Evolutionary conservation across 1,140 invertebrate genomes (phyloP).

Genomic region (Hirudo medicinalis): DNA sequence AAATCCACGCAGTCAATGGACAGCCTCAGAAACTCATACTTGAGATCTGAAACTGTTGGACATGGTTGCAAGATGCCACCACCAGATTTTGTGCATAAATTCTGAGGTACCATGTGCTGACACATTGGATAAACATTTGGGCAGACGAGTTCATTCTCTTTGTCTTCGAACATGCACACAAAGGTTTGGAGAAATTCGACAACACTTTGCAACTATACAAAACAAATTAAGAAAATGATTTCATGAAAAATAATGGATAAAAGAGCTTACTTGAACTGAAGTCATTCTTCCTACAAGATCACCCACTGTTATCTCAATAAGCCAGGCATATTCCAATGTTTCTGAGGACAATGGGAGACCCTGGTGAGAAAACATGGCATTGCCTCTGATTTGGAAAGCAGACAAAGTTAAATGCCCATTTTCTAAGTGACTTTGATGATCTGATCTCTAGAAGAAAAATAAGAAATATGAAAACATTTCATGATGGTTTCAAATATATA

Average conservation of each 20-base stretch:
- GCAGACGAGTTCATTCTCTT: conserved; percentile 71
- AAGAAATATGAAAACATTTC: not conserved
- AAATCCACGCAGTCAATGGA: conserved; percentile 81
- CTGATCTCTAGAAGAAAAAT: conserved; percentile 41
- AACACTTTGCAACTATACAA: conserved; percentile 58
- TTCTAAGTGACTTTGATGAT: conserved; percentile 60
- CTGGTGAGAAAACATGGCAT: conserved; percentile 90
- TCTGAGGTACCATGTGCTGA: conserved; percentile 67
- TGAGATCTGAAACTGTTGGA: conserved; percentile 75
- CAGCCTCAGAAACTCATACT: conserved; percentile 81
- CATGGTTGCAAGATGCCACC: conserved; percentile 45
- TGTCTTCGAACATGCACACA: conserved; percentile 65
- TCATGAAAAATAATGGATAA: not conserved
- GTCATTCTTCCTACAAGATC: conserved; percentile 47
- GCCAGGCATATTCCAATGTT: conserved; percentile 91
- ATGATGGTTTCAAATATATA: too few species aligned
- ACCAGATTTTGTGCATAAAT: conserved; percentile 59
- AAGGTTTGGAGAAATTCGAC: conserved; percentile 77
- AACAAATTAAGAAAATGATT: not conserved
- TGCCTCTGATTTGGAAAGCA: conserved; percentile 75
- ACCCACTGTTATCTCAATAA: conserved; percentile 49
- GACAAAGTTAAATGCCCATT: conserved; percentile 79
- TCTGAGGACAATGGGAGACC: conserved; percentile 77
- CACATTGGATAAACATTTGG: conserved; percentile 63
- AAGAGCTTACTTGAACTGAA: conserved; percentile 40